Evolutionary conservation across 2,113 vertebrate species (phyloP).

Genomic region (Tylochromis polylepis): DNA sequence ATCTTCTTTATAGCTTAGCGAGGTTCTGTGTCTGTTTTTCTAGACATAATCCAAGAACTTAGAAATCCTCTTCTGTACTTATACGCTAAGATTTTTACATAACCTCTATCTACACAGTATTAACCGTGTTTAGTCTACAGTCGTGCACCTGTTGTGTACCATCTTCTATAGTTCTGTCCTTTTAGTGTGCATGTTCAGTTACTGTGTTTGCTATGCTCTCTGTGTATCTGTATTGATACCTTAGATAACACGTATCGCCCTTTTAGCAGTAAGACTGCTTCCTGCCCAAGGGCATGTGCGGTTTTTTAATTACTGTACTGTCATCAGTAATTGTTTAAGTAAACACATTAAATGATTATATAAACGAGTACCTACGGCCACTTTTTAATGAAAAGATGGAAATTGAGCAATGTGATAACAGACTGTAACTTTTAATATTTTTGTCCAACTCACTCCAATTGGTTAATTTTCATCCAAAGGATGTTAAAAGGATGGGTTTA

Average conservation of each 20-base stretch:
- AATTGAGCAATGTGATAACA: not conserved
- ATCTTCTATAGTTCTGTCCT: not conserved
- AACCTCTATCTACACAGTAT: not conserved
- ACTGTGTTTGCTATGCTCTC: not conserved
- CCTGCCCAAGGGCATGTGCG: not conserved
- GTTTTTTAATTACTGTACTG: constrained; percentile 8
- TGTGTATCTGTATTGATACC: not conserved
- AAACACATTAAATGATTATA: constrained; percentile 1
- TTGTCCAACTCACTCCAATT: not conserved
- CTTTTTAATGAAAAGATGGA: constrained; percentile 13
- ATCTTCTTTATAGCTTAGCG: not conserved
- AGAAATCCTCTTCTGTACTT: not conserved
- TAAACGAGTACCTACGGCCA: not conserved
- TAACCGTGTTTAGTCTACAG: not conserved
- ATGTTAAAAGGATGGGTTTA: not conserved
- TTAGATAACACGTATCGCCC: not conserved
- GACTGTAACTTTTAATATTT: not conserved
- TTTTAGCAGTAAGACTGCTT: not conserved
- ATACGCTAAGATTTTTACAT: not conserved
- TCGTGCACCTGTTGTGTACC: not conserved
- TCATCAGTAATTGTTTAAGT: not conserved
- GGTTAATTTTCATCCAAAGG: not conserved
- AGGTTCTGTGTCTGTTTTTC: not conserved
- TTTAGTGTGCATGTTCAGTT: not conserved
- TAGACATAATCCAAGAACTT: not conserved